Conservation (phyloP, 2,888 invertebrate genomes). For the Byasa hedistus region DNA sequence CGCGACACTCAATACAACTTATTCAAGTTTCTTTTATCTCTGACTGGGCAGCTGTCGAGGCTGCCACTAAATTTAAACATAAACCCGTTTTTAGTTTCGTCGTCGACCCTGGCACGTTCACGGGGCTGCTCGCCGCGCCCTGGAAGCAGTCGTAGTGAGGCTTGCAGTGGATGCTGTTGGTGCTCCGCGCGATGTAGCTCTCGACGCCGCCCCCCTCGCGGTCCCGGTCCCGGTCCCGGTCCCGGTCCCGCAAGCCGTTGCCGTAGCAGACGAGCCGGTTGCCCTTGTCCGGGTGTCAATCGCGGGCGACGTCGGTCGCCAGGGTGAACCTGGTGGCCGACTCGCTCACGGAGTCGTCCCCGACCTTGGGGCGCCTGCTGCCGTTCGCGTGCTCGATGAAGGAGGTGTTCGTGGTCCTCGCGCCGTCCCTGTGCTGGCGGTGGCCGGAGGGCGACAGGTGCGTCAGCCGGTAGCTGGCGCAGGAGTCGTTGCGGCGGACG, state of each 20-base stretch:
- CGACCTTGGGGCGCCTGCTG: constrained; percentile 56
- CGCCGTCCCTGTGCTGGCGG: constrained; percentile 63
- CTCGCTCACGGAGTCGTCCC: constrained; percentile 71
- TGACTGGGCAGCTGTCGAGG: constrained; percentile 66
- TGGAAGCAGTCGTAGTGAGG: constrained; percentile 74
- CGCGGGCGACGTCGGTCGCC: constrained; percentile 62
- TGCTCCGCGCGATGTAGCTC: constrained; percentile 62
- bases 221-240: too few species aligned
- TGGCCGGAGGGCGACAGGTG: constrained; percentile 74
- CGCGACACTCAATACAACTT: constrained; percentile 24
- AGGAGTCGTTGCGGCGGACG: constrained; percentile 71
- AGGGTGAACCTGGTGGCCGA: constrained; percentile 67
- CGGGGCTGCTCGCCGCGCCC: constrained; percentile 50
- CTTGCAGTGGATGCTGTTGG: constrained; percentile 71
- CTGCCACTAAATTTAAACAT: constrained; percentile 71
- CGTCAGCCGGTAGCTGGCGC: constrained; percentile 69
- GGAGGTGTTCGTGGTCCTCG: constrained; percentile 69
- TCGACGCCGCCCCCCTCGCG: too few species aligned
- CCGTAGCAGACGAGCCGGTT: constrained; percentile 44
- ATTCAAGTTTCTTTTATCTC: constrained; percentile 61
- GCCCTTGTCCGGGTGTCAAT: constrained; percentile 65
- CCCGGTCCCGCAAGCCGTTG: constrained; percentile 48
- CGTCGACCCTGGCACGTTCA: constrained; percentile 46
- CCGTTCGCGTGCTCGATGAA: constrained; percentile 74
- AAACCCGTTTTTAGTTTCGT: constrained; percentile 59